Evolutionary conservation across 2,888 invertebrate species (phyloP), one percentile per base, ranked within the genome.

Genomic region (Stenolophus ochropezus): DNA sequence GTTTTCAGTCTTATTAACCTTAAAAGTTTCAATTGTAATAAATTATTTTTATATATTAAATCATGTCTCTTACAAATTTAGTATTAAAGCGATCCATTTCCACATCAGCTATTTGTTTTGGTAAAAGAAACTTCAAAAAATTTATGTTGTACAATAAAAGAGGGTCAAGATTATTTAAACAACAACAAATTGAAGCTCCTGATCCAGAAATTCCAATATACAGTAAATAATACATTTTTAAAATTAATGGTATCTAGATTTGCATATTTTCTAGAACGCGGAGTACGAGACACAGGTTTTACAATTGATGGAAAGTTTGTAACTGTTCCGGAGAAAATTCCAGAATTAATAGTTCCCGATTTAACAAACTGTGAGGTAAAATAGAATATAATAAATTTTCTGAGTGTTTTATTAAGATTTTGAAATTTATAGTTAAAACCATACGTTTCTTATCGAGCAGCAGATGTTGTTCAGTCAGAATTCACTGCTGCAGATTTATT

Each of bases 321-420:
- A 0, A 85, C 88, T 11, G 90, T 98, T 2, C 95, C 95, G 0
- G 98, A 98, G 91, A 97, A 94, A 94, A 92, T 97, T 83, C 98
- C 98, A 0, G 96, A 98, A 87, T 88, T 99, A 14, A 93, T 99
- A 81, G 98, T 99, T 1, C 99, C 99, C 0, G 94, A 98, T 88
- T 89, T 99, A 21, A 93, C 92, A 83, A 93, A 91, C 84, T 99
- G 95, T 87, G 90, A 94, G 87, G 93, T 92, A 88, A 86, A 85
- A 81, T 16, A 53, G 21, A 27, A 23, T 2, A 61, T n/a, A 23
- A 25, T 23, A n/a, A 61, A 25, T 25, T 25, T 25, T 0, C 11
- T 6, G 23, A 11, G 33, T 47, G 0, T 11, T 27, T 8, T 42
- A 1, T 4, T 47, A 23, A 71, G 4, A 2, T 8, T 58, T 6